phyloP scores from a whole-genome alignment of 2,797 vertebrate genomes.

The Sphenopsis melanotis region DNA sequence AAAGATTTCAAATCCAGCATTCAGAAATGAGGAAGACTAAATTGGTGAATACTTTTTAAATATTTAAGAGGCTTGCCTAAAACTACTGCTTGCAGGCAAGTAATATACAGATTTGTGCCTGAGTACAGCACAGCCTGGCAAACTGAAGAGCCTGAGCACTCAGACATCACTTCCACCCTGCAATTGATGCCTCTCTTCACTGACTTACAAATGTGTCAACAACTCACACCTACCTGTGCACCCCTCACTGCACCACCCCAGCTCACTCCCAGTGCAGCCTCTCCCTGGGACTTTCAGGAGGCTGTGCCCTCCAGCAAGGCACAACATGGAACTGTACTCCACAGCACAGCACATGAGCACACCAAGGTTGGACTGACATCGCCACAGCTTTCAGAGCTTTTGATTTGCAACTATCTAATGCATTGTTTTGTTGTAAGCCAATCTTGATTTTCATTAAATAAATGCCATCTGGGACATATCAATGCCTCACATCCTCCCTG shows the following conservation, averaged over 20 bases:
- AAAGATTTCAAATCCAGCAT: neutral
- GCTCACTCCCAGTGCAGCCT: neutral
- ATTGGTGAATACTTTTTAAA: neutral
- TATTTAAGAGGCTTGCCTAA: neutral
- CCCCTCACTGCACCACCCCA: rapidly evolving
- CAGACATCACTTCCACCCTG: neutral
- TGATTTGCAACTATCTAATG: neutral
- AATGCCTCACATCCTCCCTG: neutral
- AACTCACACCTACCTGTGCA: neutral
- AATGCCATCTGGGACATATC: neutral
- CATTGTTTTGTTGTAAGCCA: neutral
- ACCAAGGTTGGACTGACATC: neutral
- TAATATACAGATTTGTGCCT: neutral
- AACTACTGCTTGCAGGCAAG: neutral
- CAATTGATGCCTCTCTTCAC: neutral
- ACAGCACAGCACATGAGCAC: neutral
- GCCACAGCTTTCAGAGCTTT: neutral
- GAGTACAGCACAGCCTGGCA: neutral
- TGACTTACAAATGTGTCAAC: neutral
- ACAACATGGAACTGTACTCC: neutral
- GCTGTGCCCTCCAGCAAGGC: neutral
- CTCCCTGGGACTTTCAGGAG: neutral
- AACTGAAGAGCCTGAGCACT: neutral
- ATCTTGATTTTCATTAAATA: neutral
- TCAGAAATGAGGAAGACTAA: neutral